Evolutionary conservation across 2,113 vertebrate genomes (phyloP).

Genomic region (Syrmaticus mikado): DNA sequence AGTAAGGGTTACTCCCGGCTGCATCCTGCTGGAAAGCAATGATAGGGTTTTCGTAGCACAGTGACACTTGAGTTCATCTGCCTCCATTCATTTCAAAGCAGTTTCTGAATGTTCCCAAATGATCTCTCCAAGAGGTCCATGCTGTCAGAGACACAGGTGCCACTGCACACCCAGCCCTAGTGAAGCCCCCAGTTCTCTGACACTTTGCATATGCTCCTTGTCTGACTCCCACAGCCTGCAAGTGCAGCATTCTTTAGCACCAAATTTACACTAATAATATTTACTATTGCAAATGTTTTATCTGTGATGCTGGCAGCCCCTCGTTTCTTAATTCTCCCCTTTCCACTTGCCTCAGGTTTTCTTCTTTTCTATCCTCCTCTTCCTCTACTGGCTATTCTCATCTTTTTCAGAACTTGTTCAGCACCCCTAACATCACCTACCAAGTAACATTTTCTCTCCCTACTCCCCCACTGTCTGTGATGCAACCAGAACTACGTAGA

Average conservation of each 20-base stretch:
- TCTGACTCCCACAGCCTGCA: not conserved
- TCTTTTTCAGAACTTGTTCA: not conserved
- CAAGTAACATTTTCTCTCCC: not conserved
- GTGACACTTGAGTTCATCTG: slow-evolving; percentile 46
- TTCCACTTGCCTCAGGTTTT: not conserved
- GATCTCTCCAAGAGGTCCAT: slow-evolving; percentile 15
- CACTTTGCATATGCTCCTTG: not conserved
- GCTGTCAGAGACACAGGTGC: slow-evolving; percentile 49
- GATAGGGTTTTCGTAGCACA: not conserved
- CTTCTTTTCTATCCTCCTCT: not conserved
- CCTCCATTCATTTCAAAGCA: slow-evolving; percentile 3
- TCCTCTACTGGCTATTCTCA: not conserved
- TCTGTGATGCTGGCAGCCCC: not conserved
- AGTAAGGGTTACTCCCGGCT: not conserved
- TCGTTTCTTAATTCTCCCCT: not conserved
- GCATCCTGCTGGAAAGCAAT: not conserved
- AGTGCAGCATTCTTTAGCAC: not conserved
- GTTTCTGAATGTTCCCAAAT: slow-evolving; percentile 27
- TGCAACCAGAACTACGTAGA: not conserved
- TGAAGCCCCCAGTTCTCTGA: not conserved
- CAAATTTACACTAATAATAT: not conserved
- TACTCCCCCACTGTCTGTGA: not conserved
- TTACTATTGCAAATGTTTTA: not conserved
- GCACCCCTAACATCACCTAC: not conserved
- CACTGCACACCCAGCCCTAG: not conserved